A percentile compares a stretch with the other conserved stretches of the same genome.
Conservation (phyloP, 1,140 invertebrate genomes). For the Mizuhopecten yessoensis region DNA sequence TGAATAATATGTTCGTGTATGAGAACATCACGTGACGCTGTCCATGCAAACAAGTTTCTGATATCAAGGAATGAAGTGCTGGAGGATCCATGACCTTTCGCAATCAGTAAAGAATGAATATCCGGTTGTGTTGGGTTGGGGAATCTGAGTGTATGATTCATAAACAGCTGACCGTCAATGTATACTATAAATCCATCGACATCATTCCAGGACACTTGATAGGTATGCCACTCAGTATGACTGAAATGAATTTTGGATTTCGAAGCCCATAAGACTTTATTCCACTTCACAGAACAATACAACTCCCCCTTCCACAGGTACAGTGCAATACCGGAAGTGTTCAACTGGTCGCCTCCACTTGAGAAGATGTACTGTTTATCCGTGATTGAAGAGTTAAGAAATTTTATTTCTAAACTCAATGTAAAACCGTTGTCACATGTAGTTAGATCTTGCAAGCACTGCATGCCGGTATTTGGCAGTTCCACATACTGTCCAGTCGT, state of each 20-base stretch:
- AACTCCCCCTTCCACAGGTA: slow-evolving; percentile 58
- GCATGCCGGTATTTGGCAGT: slow-evolving; percentile 62
- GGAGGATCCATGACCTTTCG: slow-evolving; percentile 34
- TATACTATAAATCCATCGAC: slow-evolving; percentile 56
- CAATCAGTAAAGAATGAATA: slow-evolving; percentile 48
- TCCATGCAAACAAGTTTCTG: slow-evolving; percentile 58
- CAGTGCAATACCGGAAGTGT: slow-evolving; percentile 55
- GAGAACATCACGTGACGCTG: slow-evolving; percentile 57
- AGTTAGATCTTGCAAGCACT: slow-evolving; percentile 63
- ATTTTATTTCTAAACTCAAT: slow-evolving; percentile 60
- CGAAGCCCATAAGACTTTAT: slow-evolving; percentile 58
- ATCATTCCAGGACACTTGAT: slow-evolving; percentile 61
- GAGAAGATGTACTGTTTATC: slow-evolving; percentile 60
- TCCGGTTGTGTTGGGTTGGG: slow-evolving; percentile 53
- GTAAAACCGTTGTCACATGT: slow-evolving; percentile 64
- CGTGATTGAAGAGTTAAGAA: slow-evolving; percentile 48
- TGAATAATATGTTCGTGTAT: slow-evolving; percentile 45
- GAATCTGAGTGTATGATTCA: slow-evolving; percentile 51
- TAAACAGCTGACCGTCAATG: slow-evolving; percentile 57
- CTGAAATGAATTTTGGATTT: slow-evolving; percentile 53
- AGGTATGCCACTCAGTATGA: slow-evolving; percentile 53
- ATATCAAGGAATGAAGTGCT: slow-evolving; percentile 55
- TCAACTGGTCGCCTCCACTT: slow-evolving; percentile 54
- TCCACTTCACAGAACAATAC: slow-evolving; percentile 56
- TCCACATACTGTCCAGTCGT: slow-evolving; percentile 63